Evolutionary conservation across 1,140 invertebrate genomes (phyloP), one percentile per base, ranked within the genome.

Genomic region (Neuroterus valhalla): DNA sequence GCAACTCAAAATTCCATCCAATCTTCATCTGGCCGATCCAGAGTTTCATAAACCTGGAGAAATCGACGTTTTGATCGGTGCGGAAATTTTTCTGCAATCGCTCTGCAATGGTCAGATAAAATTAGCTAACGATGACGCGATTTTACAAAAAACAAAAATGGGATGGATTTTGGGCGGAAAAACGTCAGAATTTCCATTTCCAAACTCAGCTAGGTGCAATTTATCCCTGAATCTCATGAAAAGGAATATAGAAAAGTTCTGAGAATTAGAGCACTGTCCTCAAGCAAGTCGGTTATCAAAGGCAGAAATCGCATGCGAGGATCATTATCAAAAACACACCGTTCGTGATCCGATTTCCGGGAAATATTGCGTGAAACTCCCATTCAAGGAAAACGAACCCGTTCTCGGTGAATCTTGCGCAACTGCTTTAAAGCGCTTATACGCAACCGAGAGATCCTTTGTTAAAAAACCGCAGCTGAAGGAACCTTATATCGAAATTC

Each of bases 111-210:
- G 38, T 12, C 50, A 74, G 21, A 69, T 74, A 15, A 48, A 4
- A 43, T 2, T 42, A 19, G 2, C 42, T 2, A n/a, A 69, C 19
- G 31, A 26, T 1, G 15, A 66, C 14, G 52, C 43, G 23, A 72
- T 17, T n/a, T 21, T 68, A 42, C 45, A 72, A 19, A 68, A 62
- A 38, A 69, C 74, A 8, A 66, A 44, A 11, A 46, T 76, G 0
- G 74, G 74, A 3, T 76, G 70, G 70, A 71, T 76, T 2, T 21
- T 72, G 2, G 50, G 62, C 10, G 74, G 70, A n/a, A 48, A 8
- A 48, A 8, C n/a, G 3, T 50, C 2, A 5, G 46, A 17, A 50
- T 17, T 2, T 8, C 3, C 15, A 50, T 50, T 17, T 50, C n/a
- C 46, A 17, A 50, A 50, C 15, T 50, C 4, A 68, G n/a, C n/a